Conservation (phyloP, 2,113 vertebrate species). For the Montifringilla adamsi region DNA sequence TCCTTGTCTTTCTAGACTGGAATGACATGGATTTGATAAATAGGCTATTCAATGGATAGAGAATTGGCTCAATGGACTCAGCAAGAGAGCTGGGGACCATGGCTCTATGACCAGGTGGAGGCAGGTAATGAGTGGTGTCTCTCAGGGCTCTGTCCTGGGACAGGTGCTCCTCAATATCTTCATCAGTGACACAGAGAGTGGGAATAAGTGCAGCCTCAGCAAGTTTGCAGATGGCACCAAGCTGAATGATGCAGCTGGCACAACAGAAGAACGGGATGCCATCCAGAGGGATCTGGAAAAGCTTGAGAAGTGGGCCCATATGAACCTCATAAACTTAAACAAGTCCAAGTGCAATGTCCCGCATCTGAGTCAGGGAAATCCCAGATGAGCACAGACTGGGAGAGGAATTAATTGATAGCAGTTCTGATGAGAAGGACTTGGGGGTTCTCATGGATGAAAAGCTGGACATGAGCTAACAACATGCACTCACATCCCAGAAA, state of each 20-base stretch:
- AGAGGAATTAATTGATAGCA: neutral
- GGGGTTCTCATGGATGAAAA: neutral
- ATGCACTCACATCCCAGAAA: neutral
- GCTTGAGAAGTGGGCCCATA: neutral
- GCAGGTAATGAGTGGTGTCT: fast-evolving
- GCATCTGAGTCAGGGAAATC: neutral
- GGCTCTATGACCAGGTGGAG: neutral
- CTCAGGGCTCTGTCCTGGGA: neutral
- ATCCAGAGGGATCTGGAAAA: neutral
- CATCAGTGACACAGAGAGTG: neutral
- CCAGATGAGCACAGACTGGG: neutral
- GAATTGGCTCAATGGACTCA: neutral
- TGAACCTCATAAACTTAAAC: neutral
- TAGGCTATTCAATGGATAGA: neutral
- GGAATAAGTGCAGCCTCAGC: neutral
- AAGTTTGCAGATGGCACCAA: neutral
- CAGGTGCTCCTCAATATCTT: neutral
- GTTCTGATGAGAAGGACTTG: neutral
- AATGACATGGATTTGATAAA: neutral
- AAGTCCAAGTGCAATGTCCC: neutral
- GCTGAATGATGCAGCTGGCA: neutral
- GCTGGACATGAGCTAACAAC: neutral
- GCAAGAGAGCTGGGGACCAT: neutral
- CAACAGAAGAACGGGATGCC: neutral
- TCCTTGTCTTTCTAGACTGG: neutral